phyloP scores from a whole-genome alignment of 2,797 vertebrate species.

The Scolopax bukidnonensis region DNA sequence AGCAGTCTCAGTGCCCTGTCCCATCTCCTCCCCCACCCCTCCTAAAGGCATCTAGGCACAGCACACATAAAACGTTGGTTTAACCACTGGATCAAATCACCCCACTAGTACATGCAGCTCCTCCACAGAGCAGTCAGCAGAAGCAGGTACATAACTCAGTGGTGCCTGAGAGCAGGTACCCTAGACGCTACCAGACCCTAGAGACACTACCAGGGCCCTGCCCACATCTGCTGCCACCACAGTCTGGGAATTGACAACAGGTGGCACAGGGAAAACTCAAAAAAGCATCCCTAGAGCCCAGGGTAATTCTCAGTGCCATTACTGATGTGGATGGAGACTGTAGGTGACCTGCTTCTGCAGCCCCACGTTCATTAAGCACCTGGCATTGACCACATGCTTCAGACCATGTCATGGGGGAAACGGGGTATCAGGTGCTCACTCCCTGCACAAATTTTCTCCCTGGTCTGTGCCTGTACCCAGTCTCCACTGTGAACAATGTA shows the following conservation, averaged over 20 bases:
- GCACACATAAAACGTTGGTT: not conserved
- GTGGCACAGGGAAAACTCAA: not conserved
- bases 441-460: not conserved
- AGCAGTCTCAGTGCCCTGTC: not conserved
- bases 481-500: not conserved
- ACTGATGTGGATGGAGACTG: not conserved
- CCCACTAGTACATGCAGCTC: not conserved
- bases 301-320: not conserved
- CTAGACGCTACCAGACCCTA: not conserved
- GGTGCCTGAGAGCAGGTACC: not conserved
- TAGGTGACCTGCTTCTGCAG: not conserved
- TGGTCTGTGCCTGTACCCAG: not conserved
- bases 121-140: not conserved
- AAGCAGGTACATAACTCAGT: not conserved
- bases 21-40: not conserved
- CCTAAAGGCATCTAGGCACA: not conserved
- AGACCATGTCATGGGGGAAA: not conserved
- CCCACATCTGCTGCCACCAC: not conserved
- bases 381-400: not conserved
- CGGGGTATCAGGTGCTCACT: fast-evolving
- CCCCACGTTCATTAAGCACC: not conserved
- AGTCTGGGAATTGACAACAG: not conserved
- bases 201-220: not conserved
- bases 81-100: fast-evolving
- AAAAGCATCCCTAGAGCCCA: not conserved